phyloP scores from a whole-genome alignment of 2,113 vertebrate genomes.

The Sturnira hondurensis region DNA sequence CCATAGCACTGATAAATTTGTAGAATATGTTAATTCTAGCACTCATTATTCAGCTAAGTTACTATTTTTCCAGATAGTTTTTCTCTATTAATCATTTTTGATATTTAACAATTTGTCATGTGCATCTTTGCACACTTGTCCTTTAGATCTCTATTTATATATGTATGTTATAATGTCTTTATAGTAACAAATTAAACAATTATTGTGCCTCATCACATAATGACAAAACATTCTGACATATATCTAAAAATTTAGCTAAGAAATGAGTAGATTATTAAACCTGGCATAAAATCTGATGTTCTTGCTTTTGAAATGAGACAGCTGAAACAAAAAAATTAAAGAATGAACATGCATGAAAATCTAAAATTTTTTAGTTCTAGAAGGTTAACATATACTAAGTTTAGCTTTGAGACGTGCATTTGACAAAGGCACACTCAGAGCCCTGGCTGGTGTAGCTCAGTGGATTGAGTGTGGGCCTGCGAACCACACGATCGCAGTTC shows the following conservation, averaged over 20 bases:
- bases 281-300: slow-evolving; percentile 22
- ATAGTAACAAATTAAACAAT: slow-evolving; percentile 22
- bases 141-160: slow-evolving; percentile 50
- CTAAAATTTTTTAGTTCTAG: not conserved
- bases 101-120: slow-evolving; percentile 61
- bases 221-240: slow-evolving; percentile 15
- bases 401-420: not conserved
- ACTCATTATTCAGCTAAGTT: slow-evolving; percentile 73
- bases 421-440: slow-evolving; percentile 9
- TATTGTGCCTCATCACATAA: not conserved
- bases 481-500: no score
- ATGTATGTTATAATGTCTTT: slow-evolving; percentile 30
- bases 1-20: slow-evolving; percentile 73
- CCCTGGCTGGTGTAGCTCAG: no score
- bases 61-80: slow-evolving; percentile 58
- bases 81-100: slow-evolving; percentile 54
- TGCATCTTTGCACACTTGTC: slow-evolving; percentile 24
- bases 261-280: slow-evolving; percentile 34
- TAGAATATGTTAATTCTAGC: slow-evolving; percentile 73
- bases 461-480: no score
- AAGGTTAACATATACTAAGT: not conserved
- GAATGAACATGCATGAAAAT: not conserved
- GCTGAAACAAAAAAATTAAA: slow-evolving; percentile 5
- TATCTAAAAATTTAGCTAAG: slow-evolving; percentile 30
- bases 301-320: slow-evolving; percentile 6